phyloP scores from a whole-genome alignment of 2,888 invertebrate species.

The Torymus texanus region DNA sequence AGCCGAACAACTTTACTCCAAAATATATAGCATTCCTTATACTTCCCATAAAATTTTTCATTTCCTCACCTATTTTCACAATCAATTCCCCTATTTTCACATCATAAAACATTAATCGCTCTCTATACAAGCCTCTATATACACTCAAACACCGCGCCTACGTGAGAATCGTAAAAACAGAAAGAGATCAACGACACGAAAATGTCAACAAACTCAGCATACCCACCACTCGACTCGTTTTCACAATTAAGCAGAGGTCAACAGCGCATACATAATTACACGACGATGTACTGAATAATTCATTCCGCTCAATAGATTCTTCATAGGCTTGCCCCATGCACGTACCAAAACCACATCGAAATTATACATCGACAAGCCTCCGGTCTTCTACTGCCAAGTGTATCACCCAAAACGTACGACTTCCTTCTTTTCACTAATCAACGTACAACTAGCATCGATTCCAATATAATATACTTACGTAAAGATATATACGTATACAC shows the following conservation, averaged over 20 bases:
- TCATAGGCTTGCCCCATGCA: too few relatives aligned
- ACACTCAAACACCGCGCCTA: not conserved
- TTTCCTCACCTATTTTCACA: too few relatives aligned
- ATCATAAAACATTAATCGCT: too few relatives aligned
- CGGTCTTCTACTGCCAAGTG: too few relatives aligned
- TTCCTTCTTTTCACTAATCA: conserved; percentile 30
- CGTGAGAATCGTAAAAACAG: too few relatives aligned
- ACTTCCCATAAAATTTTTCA: too few relatives aligned
- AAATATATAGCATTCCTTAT: too few relatives aligned
- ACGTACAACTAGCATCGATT: not conserved
- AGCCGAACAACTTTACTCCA: too few relatives aligned
- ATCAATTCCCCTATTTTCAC: too few relatives aligned
- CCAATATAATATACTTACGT: conserved; percentile 7
- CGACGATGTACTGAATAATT: conserved; percentile 42
- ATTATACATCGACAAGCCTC: too few relatives aligned
- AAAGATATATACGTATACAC: not conserved
- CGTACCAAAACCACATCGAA: too few relatives aligned
- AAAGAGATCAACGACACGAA: conserved; percentile 8
- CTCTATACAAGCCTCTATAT: not conserved
- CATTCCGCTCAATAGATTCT: not conserved
- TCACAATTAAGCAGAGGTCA: conserved; percentile 13
- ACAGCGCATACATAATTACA: conserved; percentile 27
- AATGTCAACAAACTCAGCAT: conserved; percentile 26
- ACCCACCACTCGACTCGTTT: not conserved
- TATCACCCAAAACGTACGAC: not conserved